phyloP scores from a whole-genome alignment of 2,888 invertebrate genomes.

The Drosophila melanosoma region DNA sequence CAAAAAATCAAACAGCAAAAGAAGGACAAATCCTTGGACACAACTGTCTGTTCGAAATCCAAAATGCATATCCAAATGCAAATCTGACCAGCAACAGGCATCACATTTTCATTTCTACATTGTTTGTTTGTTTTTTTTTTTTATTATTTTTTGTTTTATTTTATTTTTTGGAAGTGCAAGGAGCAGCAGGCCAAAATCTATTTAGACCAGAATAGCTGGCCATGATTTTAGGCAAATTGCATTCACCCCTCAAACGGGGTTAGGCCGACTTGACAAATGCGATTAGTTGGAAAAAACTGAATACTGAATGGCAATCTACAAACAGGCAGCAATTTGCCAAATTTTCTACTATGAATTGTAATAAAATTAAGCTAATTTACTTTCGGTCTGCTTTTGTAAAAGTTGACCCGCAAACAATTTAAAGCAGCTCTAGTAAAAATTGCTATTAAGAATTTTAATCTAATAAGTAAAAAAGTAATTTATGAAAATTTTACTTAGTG shows the following conservation, averaged over 20 bases:
- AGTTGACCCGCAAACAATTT: not conserved
- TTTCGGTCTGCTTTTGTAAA: not conserved
- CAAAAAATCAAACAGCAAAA: constrained; percentile 31
- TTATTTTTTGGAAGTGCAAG: not conserved
- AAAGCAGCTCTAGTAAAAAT: not conserved
- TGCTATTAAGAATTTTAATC: not conserved
- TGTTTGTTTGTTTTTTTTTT: constrained; percentile 36
- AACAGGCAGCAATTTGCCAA: not conserved
- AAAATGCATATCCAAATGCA: constrained; percentile 18
- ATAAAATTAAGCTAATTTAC: not conserved
- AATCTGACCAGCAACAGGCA: constrained; percentile 56
- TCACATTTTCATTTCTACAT: constrained; percentile 50
- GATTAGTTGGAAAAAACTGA: constrained; percentile 56
- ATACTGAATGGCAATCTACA: not conserved
- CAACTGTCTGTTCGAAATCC: constrained; percentile 38
- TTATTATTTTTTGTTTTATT: constrained; percentile 3
- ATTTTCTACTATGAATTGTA: not conserved
- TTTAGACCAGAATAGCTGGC: constrained; percentile 55
- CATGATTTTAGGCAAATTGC: constrained; percentile 71
- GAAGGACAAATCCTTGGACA: constrained; percentile 36
- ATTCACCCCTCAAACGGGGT: constrained; percentile 47
- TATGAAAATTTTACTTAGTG: not conserved
- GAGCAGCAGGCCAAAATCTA: constrained; percentile 44
- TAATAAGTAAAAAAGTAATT: not conserved
- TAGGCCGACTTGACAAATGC: constrained; percentile 57